Percentiles rank a stretch among this genome's conserved stretches.
These are phyloP conservation scores for Amphibalanus amphitrite DNA, from an alignment of 1,140 invertebrate species.

Conservation along the genomic window DNA sequence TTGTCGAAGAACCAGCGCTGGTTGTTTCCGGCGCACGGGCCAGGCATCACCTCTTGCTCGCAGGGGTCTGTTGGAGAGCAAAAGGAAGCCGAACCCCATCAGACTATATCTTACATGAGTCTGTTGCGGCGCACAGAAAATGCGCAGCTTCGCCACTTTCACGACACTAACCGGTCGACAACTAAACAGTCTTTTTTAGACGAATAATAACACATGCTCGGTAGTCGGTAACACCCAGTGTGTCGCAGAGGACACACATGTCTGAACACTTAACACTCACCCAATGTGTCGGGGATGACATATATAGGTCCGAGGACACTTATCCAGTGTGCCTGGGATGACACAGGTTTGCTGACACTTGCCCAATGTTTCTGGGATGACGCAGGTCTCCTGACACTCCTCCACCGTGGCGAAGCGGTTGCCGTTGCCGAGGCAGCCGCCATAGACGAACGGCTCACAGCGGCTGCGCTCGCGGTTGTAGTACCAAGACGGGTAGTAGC, in stretches of 20 bases:
- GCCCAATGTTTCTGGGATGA: conserved; percentile 18
- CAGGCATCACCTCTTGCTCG: conserved; percentile 50
- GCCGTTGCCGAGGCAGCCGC: conserved; percentile 50
- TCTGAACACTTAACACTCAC: not conserved
- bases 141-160: no score
- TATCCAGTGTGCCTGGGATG: not conserved
- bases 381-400: conserved; percentile 60
- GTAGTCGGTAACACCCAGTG: no score
- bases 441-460: conserved; percentile 58
- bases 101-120: no score
- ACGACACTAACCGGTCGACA: no score
- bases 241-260: no score
- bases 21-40: conserved; percentile 68
- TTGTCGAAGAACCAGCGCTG: conserved; percentile 64
- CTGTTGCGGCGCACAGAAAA: no score
- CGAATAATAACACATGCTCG: no score
- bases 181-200: no score
- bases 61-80: conserved; percentile 59
- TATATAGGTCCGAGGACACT: not conserved
- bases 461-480: conserved; percentile 51
- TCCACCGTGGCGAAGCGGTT: conserved; percentile 70
- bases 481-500: conserved; percentile 64
- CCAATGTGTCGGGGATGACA: not conserved
- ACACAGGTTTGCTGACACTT: not conserved
- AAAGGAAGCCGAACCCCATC: no score